Evolutionary conservation across 2,797 vertebrate genomes (phyloP).

Genomic region (Scolopax rusticola): DNA sequence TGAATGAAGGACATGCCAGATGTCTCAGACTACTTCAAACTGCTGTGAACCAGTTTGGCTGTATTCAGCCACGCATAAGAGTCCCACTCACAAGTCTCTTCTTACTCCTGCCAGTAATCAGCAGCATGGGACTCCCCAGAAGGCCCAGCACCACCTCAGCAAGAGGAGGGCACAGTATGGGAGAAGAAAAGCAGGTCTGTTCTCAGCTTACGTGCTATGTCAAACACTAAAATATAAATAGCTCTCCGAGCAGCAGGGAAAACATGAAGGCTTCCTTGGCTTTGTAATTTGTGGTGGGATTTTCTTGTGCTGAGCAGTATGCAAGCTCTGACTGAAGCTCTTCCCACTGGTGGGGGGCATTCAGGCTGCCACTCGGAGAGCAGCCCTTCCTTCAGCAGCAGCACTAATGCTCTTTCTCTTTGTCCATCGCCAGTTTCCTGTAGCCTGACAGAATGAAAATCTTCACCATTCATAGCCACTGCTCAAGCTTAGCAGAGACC

Average conservation of each 20-base stretch:
- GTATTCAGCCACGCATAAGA: background rate
- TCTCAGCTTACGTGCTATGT: conserved; percentile 46
- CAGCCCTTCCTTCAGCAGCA: background rate
- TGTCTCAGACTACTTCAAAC: conserved; percentile 18
- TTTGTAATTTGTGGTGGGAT: conserved; percentile 64
- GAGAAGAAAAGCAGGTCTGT: conserved; percentile 58
- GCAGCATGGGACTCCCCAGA: background rate
- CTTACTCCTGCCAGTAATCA: background rate
- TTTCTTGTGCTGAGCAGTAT: conserved; percentile 28
- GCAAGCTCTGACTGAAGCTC: conserved; percentile 36
- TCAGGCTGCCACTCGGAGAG: background rate
- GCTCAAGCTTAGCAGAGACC: background rate
- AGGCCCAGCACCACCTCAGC: conserved; percentile 29
- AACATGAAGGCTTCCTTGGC: conserved; percentile 62
- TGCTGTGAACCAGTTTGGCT: background rate
- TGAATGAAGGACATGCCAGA: background rate
- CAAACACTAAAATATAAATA: conserved; percentile 59
- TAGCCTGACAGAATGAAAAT: background rate
- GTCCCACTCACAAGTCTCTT: background rate
- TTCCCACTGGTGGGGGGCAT: conserved; percentile 68
- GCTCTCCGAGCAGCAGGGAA: conserved; percentile 48
- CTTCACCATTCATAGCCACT: background rate
- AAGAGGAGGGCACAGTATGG: background rate
- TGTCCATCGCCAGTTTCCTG: background rate
- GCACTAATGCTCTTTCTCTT: background rate